phyloP scores from a whole-genome alignment of 2,888 invertebrate species.

The Xylocampa areola region DNA sequence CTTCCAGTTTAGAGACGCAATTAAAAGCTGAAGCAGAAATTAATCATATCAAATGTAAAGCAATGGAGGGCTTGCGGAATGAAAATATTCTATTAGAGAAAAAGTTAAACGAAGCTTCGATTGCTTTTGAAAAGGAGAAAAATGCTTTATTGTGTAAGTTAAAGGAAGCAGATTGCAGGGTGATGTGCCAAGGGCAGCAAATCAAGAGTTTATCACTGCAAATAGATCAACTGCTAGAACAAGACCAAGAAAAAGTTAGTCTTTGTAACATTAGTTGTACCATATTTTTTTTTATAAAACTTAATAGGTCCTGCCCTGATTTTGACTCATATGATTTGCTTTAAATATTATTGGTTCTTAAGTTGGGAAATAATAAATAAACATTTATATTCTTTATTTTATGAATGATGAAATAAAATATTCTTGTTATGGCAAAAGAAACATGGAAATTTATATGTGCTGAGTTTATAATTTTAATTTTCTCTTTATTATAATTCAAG shows the following conservation, averaged over 20 bases:
- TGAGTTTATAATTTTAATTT: too few species aligned
- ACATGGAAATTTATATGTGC: too few species aligned
- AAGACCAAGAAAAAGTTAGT: constrained; percentile 70
- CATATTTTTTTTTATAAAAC: too few species aligned
- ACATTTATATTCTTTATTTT: too few species aligned
- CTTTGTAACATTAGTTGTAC: not conserved
- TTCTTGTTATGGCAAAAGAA: too few species aligned
- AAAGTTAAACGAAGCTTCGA: constrained; percentile 73
- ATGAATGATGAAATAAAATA: too few species aligned
- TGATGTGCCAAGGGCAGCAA: constrained; percentile 90
- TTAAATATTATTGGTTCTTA: too few species aligned
- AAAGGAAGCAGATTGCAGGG: constrained; percentile 87
- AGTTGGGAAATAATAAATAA: too few species aligned
- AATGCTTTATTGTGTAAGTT: constrained; percentile 84
- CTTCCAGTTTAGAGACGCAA: constrained; percentile 78
- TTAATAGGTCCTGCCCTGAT: too few species aligned
- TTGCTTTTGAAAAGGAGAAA: constrained; percentile 84
- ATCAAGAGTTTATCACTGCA: constrained; percentile 87
- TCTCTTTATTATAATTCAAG: too few species aligned
- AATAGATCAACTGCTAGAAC: constrained; percentile 85
- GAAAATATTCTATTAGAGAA: constrained; percentile 78
- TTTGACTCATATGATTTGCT: too few species aligned
- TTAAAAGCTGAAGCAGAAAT: constrained; percentile 82
- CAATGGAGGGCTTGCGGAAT: constrained; percentile 74
- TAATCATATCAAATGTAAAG: constrained; percentile 74